Conservation (phyloP, 2,888 invertebrate species). For the Heliconius aoede region DNA sequence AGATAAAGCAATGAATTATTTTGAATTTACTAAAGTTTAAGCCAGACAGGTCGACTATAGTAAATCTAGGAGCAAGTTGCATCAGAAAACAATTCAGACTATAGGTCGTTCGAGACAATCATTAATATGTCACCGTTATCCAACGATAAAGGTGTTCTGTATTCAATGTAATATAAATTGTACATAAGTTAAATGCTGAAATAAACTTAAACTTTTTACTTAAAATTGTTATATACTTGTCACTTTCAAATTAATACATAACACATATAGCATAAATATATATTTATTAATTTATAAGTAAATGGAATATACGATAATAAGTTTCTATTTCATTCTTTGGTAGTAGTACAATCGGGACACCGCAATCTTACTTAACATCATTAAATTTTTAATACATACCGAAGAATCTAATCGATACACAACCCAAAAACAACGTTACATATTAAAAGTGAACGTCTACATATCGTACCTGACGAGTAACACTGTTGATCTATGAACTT, state of each 20-base stretch:
- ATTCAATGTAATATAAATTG: background rate
- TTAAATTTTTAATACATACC: no score
- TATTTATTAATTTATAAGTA: no score
- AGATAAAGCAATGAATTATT: background rate
- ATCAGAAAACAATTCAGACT: conserved; percentile 32
- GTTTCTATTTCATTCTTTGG: no score
- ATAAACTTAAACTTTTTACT: no score
- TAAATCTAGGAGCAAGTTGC: conserved; percentile 34
- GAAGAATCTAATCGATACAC: background rate
- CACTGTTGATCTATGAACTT: background rate
- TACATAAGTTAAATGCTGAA: no score
- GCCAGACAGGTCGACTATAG: conserved; percentile 14
- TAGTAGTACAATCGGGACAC: no score
- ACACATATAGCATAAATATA: no score
- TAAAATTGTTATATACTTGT: no score
- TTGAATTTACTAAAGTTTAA: conserved; percentile 15
- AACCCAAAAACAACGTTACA: background rate
- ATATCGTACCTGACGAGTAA: background rate
- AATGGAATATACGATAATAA: no score
- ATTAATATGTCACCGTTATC: conserved; percentile 41
- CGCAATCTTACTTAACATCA: no score
- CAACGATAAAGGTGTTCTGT: conserved; percentile 40
- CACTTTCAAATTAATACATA: no score
- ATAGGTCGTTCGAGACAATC: conserved; percentile 37
- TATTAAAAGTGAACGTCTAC: background rate